These are phyloP conservation scores for Todus mexicanus DNA, from an alignment of 2,797 vertebrate genomes.

Conservation along the genomic window DNA sequence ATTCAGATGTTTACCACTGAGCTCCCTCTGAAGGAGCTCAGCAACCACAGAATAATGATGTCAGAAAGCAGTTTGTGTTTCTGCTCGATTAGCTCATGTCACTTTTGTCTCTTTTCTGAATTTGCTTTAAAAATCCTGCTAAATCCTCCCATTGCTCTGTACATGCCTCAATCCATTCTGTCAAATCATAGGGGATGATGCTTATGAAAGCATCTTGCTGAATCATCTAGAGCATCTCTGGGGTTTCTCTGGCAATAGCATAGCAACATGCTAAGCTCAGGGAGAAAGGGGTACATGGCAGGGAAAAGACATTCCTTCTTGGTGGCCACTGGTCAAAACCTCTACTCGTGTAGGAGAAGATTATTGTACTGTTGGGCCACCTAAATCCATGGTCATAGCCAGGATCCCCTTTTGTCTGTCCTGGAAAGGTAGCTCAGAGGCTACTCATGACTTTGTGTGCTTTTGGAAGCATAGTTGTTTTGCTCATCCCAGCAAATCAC, in stretches of 20 bases:
- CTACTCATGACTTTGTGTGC: not conserved
- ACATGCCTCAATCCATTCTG: not conserved
- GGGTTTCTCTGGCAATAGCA: not conserved
- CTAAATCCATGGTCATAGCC: not conserved
- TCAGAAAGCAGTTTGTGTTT: conserved; percentile 28
- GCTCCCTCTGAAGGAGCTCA: not conserved
- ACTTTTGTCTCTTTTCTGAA: not conserved
- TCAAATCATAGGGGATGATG: not conserved
- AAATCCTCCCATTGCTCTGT: not conserved
- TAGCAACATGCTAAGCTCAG: accelerated
- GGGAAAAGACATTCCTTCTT: not conserved
- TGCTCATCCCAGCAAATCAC: not conserved
- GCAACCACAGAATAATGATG: not conserved
- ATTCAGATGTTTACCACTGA: conserved; percentile 6
- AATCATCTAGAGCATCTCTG: not conserved
- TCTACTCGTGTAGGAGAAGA: not conserved
- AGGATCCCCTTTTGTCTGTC: not conserved
- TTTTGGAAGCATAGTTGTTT: not conserved
- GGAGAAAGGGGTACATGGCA: accelerated
- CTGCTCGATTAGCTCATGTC: not conserved
- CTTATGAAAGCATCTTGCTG: not conserved
- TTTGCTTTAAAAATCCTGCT: conserved; percentile 17
- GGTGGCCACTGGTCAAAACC: not conserved
- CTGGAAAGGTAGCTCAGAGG: not conserved
- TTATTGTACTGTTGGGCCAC: not conserved